Percentiles rank a stretch among this genome's conserved stretches.
phyloP scores from a whole-genome alignment of 1,140 invertebrate species.

The Pachyrhynchus sulphureomaculatus region DNA sequence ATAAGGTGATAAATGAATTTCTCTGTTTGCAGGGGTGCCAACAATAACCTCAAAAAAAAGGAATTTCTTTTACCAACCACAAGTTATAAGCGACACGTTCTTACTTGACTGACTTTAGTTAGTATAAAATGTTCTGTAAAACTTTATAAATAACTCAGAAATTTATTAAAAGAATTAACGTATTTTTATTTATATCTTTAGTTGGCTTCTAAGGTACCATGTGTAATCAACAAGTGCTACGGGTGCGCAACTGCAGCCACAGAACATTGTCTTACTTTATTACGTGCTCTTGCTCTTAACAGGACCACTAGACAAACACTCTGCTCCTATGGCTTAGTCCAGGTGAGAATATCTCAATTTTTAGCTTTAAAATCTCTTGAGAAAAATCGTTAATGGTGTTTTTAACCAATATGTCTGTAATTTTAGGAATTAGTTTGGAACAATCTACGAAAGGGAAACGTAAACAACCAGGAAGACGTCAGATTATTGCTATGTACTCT shows the following conservation, averaged over 20 bases:
- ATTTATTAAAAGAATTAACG: too few species aligned
- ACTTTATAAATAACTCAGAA: too few species aligned
- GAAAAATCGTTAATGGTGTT: not conserved
- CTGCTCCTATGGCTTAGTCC: slow-evolving; percentile 84
- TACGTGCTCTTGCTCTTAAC: slow-evolving; percentile 89
- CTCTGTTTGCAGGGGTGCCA: not conserved
- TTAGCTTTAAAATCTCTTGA: not conserved
- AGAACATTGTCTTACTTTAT: slow-evolving; percentile 89
- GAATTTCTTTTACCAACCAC: too few species aligned
- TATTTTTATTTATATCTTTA: slow-evolving; percentile 6
- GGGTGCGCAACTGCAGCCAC: slow-evolving; percentile 84
- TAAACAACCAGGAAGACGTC: slow-evolving; percentile 83
- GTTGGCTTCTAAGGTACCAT: slow-evolving; percentile 15
- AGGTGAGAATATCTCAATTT: slow-evolving; percentile 57
- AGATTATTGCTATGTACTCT: slow-evolving; percentile 84
- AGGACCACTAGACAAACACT: slow-evolving; percentile 73
- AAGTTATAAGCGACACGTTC: too few species aligned
- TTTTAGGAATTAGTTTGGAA: slow-evolving; percentile 69
- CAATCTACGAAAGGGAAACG: slow-evolving; percentile 79
- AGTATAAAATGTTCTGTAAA: too few species aligned
- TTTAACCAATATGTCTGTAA: not conserved
- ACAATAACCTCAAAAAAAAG: too few species aligned
- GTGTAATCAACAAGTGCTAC: slow-evolving; percentile 61
- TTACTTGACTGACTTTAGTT: too few species aligned
- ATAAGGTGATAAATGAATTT: too few species aligned